Evolutionary conservation across 2,113 vertebrate species (phyloP).

Genomic region (Brienomyrus brachyistius): DNA sequence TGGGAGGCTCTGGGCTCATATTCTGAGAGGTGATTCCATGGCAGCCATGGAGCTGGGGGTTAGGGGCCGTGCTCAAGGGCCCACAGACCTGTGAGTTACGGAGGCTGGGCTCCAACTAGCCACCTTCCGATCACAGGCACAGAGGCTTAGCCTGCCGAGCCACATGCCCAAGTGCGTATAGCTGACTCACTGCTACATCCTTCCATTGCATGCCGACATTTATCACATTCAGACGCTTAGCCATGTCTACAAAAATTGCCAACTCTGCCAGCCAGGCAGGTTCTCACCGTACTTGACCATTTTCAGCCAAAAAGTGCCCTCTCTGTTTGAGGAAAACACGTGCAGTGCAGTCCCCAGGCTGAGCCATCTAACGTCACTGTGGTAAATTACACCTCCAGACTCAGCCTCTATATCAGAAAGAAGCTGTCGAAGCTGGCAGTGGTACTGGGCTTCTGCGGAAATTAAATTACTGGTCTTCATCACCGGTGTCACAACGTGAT

Average conservation of each 20-base stretch:
- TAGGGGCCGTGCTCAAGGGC: neutral
- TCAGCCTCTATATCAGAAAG: neutral
- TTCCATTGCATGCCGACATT: neutral
- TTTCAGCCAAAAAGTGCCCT: neutral
- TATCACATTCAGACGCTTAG: slow-evolving; percentile 4
- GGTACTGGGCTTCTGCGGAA: neutral
- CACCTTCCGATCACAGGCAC: too few species aligned
- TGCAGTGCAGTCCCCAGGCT: neutral
- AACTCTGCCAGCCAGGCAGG: slow-evolving; percentile 1
- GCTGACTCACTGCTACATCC: neutral
- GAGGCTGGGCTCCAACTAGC: too few species aligned
- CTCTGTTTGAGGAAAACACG: neutral
- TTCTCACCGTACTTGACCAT: neutral
- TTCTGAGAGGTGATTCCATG: neutral
- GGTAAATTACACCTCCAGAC: slow-evolving; percentile 4
- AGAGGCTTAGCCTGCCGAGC: too few species aligned
- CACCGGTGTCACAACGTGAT: neutral
- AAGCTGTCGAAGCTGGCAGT: neutral
- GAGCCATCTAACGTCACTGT: neutral
- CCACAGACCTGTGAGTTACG: neutral
- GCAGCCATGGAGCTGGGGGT: neutral
- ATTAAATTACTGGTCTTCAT: neutral
- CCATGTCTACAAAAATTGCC: neutral
- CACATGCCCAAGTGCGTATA: neutral
- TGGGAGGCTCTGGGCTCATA: neutral